Evolutionary conservation across 1,140 invertebrate genomes (phyloP).

Genomic region (Penaeus indicus): DNA sequence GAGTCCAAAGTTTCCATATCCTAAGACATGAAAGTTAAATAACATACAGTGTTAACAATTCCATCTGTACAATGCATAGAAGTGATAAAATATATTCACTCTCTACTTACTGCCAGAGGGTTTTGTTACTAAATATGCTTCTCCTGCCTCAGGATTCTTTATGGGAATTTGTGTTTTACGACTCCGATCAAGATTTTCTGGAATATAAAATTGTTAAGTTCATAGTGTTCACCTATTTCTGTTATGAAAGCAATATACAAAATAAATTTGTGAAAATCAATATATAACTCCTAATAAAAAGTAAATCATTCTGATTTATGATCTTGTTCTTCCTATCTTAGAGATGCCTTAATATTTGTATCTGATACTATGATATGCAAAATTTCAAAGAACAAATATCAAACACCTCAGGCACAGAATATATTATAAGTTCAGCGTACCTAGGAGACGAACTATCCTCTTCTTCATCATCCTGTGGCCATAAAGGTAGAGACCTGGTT

Average conservation of each 20-base stretch:
- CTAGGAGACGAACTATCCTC: slow-evolving; percentile 33
- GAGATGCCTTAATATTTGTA: no score
- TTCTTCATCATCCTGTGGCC: slow-evolving; percentile 49
- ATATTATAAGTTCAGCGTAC: not conserved
- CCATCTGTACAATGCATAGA: not conserved
- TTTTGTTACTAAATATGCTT: slow-evolving; percentile 48
- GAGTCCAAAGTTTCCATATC: no score
- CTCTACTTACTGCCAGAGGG: slow-evolving; percentile 31
- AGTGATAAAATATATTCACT: not conserved
- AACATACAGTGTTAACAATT: not conserved
- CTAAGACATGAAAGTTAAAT: no score
- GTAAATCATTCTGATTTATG: no score
- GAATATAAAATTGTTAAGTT: slow-evolving; percentile 20
- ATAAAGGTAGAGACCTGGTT: slow-evolving; percentile 42
- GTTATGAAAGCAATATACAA: not conserved
- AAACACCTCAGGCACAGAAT: not conserved
- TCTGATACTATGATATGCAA: no score
- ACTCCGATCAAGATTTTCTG: slow-evolving; percentile 42
- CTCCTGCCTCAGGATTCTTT: slow-evolving; percentile 48
- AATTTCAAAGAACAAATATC: not conserved
- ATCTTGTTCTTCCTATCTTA: no score
- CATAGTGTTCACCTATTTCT: not conserved
- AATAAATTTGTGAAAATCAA: no score
- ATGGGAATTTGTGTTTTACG: slow-evolving; percentile 27
- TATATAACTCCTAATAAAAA: no score